These are phyloP conservation scores for Chelonus formosanus DNA, from an alignment of 2,888 invertebrate genomes.

Conservation along the genomic window DNA sequence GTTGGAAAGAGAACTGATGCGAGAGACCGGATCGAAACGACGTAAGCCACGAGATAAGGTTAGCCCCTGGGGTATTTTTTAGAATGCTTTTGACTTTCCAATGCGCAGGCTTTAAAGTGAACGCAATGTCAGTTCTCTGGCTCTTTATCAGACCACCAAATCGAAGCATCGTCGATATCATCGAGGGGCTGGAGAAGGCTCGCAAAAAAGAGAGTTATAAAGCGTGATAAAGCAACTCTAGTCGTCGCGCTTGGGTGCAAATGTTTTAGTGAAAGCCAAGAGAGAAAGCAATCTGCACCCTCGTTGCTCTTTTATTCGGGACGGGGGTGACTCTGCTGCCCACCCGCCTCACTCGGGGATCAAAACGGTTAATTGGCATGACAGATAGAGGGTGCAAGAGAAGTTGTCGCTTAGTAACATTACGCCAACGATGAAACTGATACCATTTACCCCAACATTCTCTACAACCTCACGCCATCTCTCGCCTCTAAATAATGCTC, in stretches of 20 bases:
- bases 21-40: constrained; percentile 30
- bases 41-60: constrained; percentile 31
- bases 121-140: not conserved
- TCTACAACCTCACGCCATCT: constrained; percentile 25
- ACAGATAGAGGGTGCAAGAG: constrained; percentile 59
- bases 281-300: constrained; percentile 21
- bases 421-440: constrained; percentile 57
- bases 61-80: constrained; percentile 6
- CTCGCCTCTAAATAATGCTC: constrained; percentile 23
- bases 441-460: constrained; percentile 43
- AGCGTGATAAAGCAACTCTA: constrained; percentile 30
- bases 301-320: constrained; percentile 12
- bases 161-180: constrained; percentile 27
- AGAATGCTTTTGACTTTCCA: constrained; percentile 16
- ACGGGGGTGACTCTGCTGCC: constrained; percentile 33
- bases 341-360: constrained; percentile 32
- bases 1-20: constrained; percentile 9
- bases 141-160: constrained; percentile 19
- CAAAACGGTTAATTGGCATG: constrained; percentile 56
- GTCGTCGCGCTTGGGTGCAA: constrained; percentile 12
- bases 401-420: constrained; percentile 59
- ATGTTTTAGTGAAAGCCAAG: constrained; percentile 14
- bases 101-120: constrained; percentile 19
- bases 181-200: constrained; percentile 6
- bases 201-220: constrained; percentile 21